phyloP scores from a whole-genome alignment of 1,140 invertebrate species.

The Drosophila varians region DNA sequence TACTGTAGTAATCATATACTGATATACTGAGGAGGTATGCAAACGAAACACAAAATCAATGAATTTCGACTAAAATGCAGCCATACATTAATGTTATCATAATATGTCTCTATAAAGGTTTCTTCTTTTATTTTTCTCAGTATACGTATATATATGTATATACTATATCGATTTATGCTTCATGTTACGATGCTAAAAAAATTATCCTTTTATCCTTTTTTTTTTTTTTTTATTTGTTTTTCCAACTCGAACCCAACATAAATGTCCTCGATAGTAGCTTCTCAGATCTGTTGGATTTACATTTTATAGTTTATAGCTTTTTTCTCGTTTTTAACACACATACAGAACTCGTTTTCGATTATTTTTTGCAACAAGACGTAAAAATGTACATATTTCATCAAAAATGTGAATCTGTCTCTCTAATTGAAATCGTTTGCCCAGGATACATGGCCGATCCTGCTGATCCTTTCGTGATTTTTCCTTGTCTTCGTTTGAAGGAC shows the following conservation, averaged over 20 bases:
- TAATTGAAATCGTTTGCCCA: slow-evolving; percentile 24
- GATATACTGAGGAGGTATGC: slow-evolving; percentile 1
- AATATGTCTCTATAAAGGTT: background rate
- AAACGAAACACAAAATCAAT: slow-evolving; percentile 2
- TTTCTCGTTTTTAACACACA: slow-evolving; percentile 40
- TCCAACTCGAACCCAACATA: background rate
- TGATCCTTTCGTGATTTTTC: background rate
- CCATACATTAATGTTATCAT: slow-evolving; percentile 29
- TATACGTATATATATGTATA: slow-evolving; percentile 18
- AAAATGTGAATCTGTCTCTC: slow-evolving; percentile 30
- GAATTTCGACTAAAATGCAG: slow-evolving; percentile 47
- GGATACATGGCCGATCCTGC: slow-evolving; percentile 1
- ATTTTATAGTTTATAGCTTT: slow-evolving; percentile 5
- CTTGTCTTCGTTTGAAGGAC: background rate
- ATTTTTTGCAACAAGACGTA: slow-evolving; percentile 56
- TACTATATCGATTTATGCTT: slow-evolving; percentile 3
- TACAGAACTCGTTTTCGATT: slow-evolving; percentile 46
- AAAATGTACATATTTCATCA: slow-evolving; percentile 45
- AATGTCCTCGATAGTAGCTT: slow-evolving; percentile 2
- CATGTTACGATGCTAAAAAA: slow-evolving; percentile 1
- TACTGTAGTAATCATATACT: slow-evolving; percentile 8
- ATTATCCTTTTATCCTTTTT: background rate
- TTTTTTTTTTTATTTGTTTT: no score
- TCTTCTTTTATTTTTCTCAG: background rate
- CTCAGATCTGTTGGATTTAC: slow-evolving; percentile 10